Percentiles rank a stretch among this genome's conserved stretches.
Evolutionary conservation across 2,888 invertebrate genomes (phyloP).

Genomic region (Boloria euphrosyne): DNA sequence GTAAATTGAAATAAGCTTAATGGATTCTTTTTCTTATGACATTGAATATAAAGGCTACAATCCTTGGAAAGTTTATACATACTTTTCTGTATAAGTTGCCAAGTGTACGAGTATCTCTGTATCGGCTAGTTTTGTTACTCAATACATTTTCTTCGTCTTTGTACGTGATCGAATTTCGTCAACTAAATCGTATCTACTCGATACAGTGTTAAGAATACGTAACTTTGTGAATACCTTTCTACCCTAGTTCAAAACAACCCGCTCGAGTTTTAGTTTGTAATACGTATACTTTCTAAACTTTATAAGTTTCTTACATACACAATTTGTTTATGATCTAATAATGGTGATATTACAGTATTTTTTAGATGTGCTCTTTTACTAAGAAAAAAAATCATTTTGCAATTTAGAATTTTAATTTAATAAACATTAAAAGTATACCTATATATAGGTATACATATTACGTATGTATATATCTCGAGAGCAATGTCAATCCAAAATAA

Average conservation of each 20-base stretch:
- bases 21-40: slow-evolving; percentile 14
- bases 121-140: slow-evolving; percentile 36
- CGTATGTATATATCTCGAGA: no score
- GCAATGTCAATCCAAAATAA: no score
- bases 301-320: no score
- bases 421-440: no score
- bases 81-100: background rate
- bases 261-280: background rate
- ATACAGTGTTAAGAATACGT: slow-evolving; percentile 27
- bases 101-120: slow-evolving; percentile 20
- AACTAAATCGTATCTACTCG: slow-evolving; percentile 33
- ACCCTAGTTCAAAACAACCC: slow-evolving; percentile 5
- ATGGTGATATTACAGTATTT: no score
- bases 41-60: slow-evolving; percentile 17
- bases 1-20: background rate
- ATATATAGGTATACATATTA: no score
- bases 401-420: no score
- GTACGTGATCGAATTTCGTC: slow-evolving; percentile 42
- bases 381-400: no score
- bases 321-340: no score
- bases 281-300: no score
- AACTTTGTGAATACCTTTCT: slow-evolving; percentile 19
- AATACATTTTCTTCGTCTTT: slow-evolving; percentile 35
- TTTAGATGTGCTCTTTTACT: no score
- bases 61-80: background rate